Evolutionary conservation across 2,113 vertebrate genomes (phyloP).

Genomic region (Macaca nemestrina): DNA sequence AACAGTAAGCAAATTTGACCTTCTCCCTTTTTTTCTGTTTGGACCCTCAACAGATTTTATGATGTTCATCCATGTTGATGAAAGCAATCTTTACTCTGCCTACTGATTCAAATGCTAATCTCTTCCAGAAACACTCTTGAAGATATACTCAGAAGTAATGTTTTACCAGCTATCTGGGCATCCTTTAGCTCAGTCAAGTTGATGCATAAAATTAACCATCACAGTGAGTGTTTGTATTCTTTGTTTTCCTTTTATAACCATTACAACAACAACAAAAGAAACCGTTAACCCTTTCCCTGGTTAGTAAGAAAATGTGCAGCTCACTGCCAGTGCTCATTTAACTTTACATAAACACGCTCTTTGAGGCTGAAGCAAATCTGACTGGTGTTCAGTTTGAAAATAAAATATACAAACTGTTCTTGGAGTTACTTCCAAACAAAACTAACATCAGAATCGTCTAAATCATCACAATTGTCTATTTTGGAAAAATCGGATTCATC

Average conservation of each 20-base stretch:
- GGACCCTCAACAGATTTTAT: not conserved
- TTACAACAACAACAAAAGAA: not conserved
- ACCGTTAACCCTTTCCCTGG: too few species aligned
- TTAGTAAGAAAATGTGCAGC: too few species aligned
- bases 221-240: not conserved
- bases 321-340: too few species aligned
- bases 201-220: not conserved
- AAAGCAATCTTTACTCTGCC: not conserved
- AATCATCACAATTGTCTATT: too few species aligned
- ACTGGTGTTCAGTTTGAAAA: too few species aligned
- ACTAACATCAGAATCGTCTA: too few species aligned
- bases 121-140: not conserved
- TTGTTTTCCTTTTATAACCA: not conserved
- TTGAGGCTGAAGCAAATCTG: too few species aligned
- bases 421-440: too few species aligned
- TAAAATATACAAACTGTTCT: too few species aligned
- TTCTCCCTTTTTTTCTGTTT: not conserved
- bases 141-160: not conserved
- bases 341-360: too few species aligned
- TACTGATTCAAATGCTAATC: not conserved
- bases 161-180: not conserved
- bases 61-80: rapidly evolving
- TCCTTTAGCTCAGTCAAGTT: not conserved
- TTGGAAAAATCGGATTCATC: too few species aligned
- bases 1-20: not conserved